Evolutionary conservation across 2,888 invertebrate genomes (phyloP).

Genomic region (Protonemura montana): DNA sequence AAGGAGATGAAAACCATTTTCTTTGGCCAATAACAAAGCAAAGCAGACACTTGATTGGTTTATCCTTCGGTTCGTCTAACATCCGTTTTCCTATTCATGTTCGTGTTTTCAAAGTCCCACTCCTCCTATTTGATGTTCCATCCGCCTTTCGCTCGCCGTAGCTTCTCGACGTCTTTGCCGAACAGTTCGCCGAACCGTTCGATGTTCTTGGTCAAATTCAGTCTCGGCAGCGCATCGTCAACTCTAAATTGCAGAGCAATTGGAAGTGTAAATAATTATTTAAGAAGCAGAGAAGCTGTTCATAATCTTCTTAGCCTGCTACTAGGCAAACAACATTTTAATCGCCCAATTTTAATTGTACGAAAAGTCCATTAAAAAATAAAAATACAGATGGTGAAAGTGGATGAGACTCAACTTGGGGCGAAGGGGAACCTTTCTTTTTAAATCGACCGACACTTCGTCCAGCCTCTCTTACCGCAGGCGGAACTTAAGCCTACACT

Average conservation of each 20-base stretch:
- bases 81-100: slow-evolving; percentile 35
- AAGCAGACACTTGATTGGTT: slow-evolving; percentile 35
- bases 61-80: slow-evolving; percentile 34
- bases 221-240: background rate
- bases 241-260: background rate
- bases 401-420: background rate
- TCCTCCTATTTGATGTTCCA: slow-evolving; percentile 36
- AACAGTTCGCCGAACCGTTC: background rate
- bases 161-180: background rate
- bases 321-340: background rate
- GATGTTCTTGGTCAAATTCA: background rate
- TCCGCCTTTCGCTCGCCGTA: background rate
- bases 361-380: background rate
- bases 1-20: slow-evolving; percentile 23
- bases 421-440: background rate
- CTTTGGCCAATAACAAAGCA: slow-evolving; percentile 41
- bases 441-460: background rate
- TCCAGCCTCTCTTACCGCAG: background rate
- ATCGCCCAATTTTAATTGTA: slow-evolving; percentile 12
- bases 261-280: background rate
- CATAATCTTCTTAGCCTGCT: background rate
- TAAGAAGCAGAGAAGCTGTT: background rate
- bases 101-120: slow-evolving; percentile 38
- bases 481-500: background rate
- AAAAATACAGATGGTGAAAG: background rate